These are phyloP conservation scores for Vannuccia rotundouncinata DNA, from an alignment of 2,888 invertebrate genomes.

Conservation along the genomic window DNA sequence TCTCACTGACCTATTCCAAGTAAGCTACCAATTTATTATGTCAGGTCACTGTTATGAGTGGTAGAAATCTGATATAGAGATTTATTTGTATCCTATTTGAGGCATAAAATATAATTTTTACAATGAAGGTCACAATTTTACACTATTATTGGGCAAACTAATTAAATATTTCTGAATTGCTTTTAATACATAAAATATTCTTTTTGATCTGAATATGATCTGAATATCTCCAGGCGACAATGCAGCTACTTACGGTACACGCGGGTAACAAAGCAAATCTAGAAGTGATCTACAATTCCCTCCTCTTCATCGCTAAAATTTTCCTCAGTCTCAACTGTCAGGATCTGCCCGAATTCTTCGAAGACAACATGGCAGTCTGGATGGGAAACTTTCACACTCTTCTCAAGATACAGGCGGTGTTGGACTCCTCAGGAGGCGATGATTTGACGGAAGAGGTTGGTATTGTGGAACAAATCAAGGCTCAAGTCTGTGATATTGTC, in stretches of 20 bases:
- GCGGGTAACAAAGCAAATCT: slow-evolving; percentile 70
- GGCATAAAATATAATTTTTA: too few relatives aligned
- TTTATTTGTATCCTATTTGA: too few relatives aligned
- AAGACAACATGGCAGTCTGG: slow-evolving; percentile 91
- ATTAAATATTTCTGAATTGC: neutral
- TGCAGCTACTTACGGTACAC: slow-evolving; percentile 72
- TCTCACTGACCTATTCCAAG: slow-evolving; percentile 69
- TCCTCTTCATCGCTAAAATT: slow-evolving; percentile 81
- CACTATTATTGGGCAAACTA: too few relatives aligned
- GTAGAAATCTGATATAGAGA: too few relatives aligned
- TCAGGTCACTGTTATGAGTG: too few relatives aligned
- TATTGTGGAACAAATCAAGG: slow-evolving; percentile 78
- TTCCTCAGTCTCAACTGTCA: slow-evolving; percentile 92
- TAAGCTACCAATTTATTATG: too few relatives aligned
- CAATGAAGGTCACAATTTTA: too few relatives aligned
- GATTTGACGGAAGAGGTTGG: slow-evolving; percentile 78
- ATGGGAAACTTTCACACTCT: slow-evolving; percentile 83
- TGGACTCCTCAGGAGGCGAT: slow-evolving; percentile 67
- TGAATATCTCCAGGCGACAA: slow-evolving; percentile 72
- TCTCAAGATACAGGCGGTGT: slow-evolving; percentile 69
- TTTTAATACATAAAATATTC: neutral
- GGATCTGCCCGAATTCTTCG: slow-evolving; percentile 96
- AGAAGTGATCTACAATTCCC: slow-evolving; percentile 77
- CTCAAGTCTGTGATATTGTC: slow-evolving; percentile 91
- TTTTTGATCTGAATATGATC: too few relatives aligned